phyloP scores from a whole-genome alignment of 2,797 vertebrate genomes.

The Parauchenoglanis ngamensis region DNA sequence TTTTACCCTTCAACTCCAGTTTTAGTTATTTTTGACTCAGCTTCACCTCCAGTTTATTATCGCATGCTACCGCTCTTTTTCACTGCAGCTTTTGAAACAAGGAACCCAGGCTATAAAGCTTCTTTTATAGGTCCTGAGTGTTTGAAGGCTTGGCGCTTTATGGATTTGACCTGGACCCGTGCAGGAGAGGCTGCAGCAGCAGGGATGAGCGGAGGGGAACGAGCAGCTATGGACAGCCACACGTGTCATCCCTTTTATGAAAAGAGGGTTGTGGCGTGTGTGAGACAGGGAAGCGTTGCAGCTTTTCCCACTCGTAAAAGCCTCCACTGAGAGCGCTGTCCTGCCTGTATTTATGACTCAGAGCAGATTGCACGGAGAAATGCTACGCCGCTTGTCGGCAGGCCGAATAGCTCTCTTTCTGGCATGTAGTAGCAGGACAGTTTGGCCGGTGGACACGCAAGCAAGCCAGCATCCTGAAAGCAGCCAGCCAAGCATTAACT shows the following conservation, averaged over 20 bases:
- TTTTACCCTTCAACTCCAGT: neutral
- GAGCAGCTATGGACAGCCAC: neutral
- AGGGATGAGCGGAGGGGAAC: neutral
- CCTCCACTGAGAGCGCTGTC: neutral
- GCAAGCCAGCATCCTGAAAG: slow-evolving; percentile 43
- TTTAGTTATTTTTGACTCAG: neutral
- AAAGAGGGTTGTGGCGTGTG: neutral
- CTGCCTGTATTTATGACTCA: neutral
- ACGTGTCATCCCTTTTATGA: neutral
- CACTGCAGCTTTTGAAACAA: slow-evolving; percentile 38
- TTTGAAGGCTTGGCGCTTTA: slow-evolving; percentile 50
- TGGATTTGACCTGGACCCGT: slow-evolving; percentile 54
- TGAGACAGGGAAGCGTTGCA: neutral
- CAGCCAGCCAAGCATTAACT: slow-evolving; percentile 46
- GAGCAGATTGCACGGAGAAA: neutral
- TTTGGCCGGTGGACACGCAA: slow-evolving; percentile 31
- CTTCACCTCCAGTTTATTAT: slow-evolving; percentile 16
- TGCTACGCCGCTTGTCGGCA: neutral
- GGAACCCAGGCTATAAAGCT: slow-evolving; percentile 48
- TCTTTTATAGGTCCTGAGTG: slow-evolving; percentile 51
- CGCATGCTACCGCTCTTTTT: neutral
- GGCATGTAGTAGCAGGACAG: slow-evolving; percentile 13
- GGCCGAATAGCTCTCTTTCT: neutral
- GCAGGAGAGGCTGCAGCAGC: slow-evolving; percentile 29
- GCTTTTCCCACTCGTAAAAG: neutral